These are phyloP conservation scores for Trichogramma dendrolimi DNA, from an alignment of 2,888 invertebrate genomes.

Conservation along the genomic window DNA sequence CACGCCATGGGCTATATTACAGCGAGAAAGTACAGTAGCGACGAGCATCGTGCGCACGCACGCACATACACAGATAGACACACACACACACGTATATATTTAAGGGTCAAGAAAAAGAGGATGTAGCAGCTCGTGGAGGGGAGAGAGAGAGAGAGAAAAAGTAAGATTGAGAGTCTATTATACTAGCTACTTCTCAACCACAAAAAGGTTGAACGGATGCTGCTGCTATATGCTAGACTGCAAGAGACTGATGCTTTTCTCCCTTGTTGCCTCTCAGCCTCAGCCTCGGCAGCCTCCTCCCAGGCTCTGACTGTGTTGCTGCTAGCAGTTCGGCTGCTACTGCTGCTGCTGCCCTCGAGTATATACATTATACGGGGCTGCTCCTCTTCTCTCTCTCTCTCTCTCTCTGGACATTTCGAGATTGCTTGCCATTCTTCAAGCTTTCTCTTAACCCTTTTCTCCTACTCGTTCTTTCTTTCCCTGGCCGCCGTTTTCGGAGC, in stretches of 20 bases:
- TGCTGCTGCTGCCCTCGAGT: constrained; percentile 1
- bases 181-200: constrained; percentile 9
- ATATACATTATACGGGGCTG: constrained; percentile 12
- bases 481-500: not conserved
- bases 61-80: too few relatives aligned
- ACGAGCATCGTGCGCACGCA: too few relatives aligned
- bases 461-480: not conserved
- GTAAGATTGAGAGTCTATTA: constrained; percentile 8
- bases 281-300: not conserved
- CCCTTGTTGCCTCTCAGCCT: not conserved
- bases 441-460: not conserved
- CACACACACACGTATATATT: too few relatives aligned
- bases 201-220: constrained; percentile 1
- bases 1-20: too few relatives aligned
- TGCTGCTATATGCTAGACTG: not conserved
- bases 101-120: not conserved
- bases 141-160: constrained; percentile 2
- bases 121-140: not conserved
- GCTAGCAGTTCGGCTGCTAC: not conserved
- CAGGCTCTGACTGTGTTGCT: not conserved
- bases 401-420: not conserved
- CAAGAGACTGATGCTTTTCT: not conserved
- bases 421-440: not conserved
- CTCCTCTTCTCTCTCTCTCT: not conserved
- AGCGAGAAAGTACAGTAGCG: too few relatives aligned